These are phyloP conservation scores for Halichoerus grypus DNA, from an alignment of 2,113 vertebrate species.

Conservation along the genomic window DNA sequence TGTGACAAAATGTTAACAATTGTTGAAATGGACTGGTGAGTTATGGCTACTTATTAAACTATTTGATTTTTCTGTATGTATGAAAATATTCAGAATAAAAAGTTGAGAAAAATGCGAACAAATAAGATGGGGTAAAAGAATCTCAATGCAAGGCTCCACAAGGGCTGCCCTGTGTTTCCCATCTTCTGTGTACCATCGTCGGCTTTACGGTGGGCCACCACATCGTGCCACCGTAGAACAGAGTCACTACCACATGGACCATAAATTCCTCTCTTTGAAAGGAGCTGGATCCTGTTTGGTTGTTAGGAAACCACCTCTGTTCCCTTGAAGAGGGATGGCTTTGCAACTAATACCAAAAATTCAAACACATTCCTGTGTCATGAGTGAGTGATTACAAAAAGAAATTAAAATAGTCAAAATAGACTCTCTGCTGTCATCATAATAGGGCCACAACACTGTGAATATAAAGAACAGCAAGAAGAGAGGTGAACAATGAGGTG, in stretches of 20 bases:
- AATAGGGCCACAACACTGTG: neutral
- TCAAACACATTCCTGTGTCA: neutral
- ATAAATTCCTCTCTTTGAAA: conserved; percentile 1
- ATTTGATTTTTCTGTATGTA: neutral
- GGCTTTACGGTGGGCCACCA: neutral
- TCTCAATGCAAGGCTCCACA: neutral
- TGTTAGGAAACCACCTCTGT: neutral
- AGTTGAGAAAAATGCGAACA: neutral
- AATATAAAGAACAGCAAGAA: neutral
- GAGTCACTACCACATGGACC: neutral
- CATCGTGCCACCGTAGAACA: neutral
- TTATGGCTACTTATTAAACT: neutral
- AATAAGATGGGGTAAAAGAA: neutral
- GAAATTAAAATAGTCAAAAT: conserved; percentile 13
- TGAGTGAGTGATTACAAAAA: neutral
- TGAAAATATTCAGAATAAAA: conserved; percentile 16
- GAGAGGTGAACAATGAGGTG: rapidly evolving
- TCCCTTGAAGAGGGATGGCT: neutral
- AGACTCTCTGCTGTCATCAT: neutral
- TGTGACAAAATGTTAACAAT: neutral
- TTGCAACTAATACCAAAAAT: neutral
- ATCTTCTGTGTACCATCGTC: neutral
- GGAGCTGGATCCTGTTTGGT: neutral
- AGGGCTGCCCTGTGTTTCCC: neutral
- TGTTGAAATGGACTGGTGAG: neutral